phyloP scores from a whole-genome alignment of 2,113 vertebrate species.

The Climacteris rufus region DNA sequence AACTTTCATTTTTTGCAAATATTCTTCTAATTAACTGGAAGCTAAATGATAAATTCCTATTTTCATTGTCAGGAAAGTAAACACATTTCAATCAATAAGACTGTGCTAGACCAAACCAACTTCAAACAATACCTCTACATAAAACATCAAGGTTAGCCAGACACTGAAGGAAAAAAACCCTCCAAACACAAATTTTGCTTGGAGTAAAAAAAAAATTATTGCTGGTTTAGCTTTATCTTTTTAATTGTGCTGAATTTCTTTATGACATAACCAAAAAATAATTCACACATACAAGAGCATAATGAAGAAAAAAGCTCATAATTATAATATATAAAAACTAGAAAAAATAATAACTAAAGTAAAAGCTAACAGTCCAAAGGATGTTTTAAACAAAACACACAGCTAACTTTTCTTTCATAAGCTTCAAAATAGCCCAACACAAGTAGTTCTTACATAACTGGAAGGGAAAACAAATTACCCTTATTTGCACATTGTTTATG shows the following conservation, averaged over 20 bases:
- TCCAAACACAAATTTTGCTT: background rate
- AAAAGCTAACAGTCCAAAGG: background rate
- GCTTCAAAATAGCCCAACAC: background rate
- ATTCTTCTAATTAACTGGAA: background rate
- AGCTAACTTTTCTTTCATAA: background rate
- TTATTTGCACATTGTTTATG: background rate
- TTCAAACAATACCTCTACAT: slow-evolving; percentile 3
- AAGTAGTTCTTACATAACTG: background rate
- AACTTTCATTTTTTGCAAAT: background rate
- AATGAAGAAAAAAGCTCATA: background rate
- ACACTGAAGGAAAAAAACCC: background rate
- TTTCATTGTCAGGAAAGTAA: slow-evolving; percentile 1
- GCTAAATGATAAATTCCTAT: background rate
- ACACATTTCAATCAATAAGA: slow-evolving; percentile 9
- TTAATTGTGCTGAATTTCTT: background rate
- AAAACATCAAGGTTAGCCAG: background rate
- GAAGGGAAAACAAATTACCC: background rate
- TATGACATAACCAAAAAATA: background rate
- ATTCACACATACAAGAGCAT: background rate
- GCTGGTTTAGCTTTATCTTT: background rate
- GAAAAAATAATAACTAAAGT: background rate
- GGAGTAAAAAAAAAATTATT: background rate
- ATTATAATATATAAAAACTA: background rate
- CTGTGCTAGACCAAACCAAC: background rate
- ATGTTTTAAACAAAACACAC: background rate